phyloP scores from a whole-genome alignment of 2,888 invertebrate genomes.

The Anticlea derivata region DNA sequence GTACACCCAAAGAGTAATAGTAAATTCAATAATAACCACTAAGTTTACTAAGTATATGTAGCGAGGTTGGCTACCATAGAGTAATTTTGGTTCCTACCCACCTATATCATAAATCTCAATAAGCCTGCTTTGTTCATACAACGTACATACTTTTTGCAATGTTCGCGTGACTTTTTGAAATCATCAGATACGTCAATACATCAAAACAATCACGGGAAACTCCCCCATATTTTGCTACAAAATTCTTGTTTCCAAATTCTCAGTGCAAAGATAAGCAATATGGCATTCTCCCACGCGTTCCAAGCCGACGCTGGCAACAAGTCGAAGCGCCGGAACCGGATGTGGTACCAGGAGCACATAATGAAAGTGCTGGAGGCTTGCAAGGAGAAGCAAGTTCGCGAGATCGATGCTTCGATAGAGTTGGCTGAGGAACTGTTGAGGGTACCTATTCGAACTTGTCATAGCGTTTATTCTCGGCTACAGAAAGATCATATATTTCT shows the following conservation, averaged over 20 bases:
- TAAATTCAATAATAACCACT: no score
- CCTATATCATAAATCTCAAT: no score
- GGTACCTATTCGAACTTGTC: constrained; percentile 38
- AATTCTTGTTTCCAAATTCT: constrained; percentile 5
- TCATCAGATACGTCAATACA: not conserved
- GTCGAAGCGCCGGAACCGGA: constrained; percentile 49
- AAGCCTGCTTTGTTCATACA: no score
- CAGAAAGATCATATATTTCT: no score
- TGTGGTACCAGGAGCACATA: constrained; percentile 64
- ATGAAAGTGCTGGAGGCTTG: constrained; percentile 54
- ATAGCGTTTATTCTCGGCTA: no score
- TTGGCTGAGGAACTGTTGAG: constrained; percentile 55
- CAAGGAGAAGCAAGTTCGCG: constrained; percentile 65
- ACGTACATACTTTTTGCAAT: no score
- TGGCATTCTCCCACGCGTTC: constrained; percentile 49
- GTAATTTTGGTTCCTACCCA: no score
- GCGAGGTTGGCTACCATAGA: no score
- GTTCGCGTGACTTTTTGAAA: not conserved
- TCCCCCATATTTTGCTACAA: not conserved
- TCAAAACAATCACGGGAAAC: constrained; percentile 3
- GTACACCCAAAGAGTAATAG: no score
- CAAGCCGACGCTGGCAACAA: constrained; percentile 51
- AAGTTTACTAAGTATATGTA: no score
- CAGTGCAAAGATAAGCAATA: constrained; percentile 21
- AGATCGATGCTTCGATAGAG: constrained; percentile 60